These are phyloP conservation scores for Smutsia temminckii DNA, from an alignment of 2,797 vertebrate species.

Conservation along the genomic window DNA sequence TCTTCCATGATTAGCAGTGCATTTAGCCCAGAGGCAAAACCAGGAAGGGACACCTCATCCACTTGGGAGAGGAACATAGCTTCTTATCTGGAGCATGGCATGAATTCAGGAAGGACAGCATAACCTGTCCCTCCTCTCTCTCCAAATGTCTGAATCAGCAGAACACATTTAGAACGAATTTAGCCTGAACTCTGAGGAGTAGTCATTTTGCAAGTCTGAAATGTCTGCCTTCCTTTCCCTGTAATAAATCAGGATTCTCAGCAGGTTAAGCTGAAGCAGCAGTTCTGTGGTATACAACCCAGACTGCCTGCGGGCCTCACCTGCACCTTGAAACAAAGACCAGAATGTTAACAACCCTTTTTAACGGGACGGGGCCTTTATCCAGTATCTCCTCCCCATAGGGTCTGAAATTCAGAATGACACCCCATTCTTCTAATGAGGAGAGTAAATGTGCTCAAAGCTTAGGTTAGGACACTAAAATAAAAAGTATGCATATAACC, in stretches of 20 bases:
- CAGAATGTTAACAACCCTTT: not conserved
- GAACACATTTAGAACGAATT: conserved; percentile 1
- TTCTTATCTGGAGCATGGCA: conserved; percentile 19
- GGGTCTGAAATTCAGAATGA: not conserved
- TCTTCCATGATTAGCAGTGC: not conserved
- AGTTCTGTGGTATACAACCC: conserved; percentile 2
- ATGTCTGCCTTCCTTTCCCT: conserved; percentile 44
- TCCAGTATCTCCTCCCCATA: not conserved
- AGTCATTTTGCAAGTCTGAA: conserved; percentile 51
- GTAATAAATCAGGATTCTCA: conserved; percentile 36
- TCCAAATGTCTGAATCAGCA: conserved; percentile 42
- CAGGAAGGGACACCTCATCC: not conserved
- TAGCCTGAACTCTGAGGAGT: conserved; percentile 12
- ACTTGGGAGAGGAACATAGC: not conserved
- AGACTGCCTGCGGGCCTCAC: not conserved
- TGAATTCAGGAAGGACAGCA: not conserved
- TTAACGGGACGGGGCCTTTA: not conserved
- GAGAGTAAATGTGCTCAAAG: not conserved
- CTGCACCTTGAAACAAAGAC: not conserved
- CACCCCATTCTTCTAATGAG: not conserved
- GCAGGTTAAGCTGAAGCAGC: not conserved
- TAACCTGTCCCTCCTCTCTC: not conserved
- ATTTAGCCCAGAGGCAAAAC: not conserved
- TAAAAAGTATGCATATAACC: not conserved
- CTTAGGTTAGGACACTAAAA: conserved; percentile 1